Conservation (phyloP, 1,140 invertebrate species). For the Tigriopus japonicus region DNA sequence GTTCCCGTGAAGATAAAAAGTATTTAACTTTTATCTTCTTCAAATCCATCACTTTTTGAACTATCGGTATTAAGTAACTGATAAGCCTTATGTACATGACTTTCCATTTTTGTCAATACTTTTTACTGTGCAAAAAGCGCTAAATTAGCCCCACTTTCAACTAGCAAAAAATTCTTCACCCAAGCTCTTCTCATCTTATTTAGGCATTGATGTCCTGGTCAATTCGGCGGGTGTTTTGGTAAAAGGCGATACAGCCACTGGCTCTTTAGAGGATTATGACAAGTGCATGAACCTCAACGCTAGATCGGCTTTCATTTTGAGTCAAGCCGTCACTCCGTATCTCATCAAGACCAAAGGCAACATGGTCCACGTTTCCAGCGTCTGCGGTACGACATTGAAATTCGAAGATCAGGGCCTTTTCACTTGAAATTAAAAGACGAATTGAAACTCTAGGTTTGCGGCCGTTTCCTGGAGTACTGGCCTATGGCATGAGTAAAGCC, state of each 20-base stretch:
- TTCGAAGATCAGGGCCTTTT: background rate
- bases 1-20: too few relatives aligned
- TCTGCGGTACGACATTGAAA: constrained; percentile 29
- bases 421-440: too few relatives aligned
- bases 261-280: background rate
- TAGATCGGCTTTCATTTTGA: background rate
- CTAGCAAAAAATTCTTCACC: too few relatives aligned
- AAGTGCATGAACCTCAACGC: constrained; percentile 9
- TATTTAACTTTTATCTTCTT: too few relatives aligned
- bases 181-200: too few relatives aligned
- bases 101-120: too few relatives aligned
- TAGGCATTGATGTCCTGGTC: constrained; percentile 5
- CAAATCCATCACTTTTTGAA: too few relatives aligned
- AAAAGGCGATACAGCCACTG: background rate
- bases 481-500: constrained; percentile 46
- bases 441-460: background rate
- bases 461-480: background rate
- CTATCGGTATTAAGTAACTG: too few relatives aligned
- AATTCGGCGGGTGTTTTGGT: constrained; percentile 5
- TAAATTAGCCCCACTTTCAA: too few relatives aligned
- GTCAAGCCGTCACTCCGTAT: background rate
- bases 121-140: too few relatives aligned
- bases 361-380: constrained; percentile 39
- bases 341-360: background rate
- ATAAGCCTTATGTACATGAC: too few relatives aligned